Evolutionary conservation across 2,113 vertebrate genomes (phyloP).

Genomic region (Nematolebias whitei): DNA sequence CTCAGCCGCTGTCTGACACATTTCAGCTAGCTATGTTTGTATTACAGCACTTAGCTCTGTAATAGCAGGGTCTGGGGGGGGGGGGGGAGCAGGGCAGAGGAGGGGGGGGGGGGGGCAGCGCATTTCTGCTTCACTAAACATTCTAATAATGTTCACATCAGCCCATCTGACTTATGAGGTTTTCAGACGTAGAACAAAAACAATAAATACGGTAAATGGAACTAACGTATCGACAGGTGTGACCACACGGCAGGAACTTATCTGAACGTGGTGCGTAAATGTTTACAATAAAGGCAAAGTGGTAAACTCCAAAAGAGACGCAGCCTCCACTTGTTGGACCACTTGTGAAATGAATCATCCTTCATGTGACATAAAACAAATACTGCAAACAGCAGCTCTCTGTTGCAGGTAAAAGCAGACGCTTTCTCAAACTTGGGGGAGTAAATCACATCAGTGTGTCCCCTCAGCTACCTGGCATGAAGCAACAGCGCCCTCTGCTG

Average conservation of each 20-base stretch:
- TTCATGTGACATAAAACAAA: neutral
- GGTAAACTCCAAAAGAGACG: neutral
- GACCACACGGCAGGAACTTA: neutral
- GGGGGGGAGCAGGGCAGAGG: neutral
- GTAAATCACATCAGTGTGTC: neutral
- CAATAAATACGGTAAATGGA: neutral
- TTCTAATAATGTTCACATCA: conserved; percentile 76
- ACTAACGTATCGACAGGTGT: neutral
- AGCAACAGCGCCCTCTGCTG: conserved; percentile 64
- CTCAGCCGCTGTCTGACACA: conserved; percentile 76
- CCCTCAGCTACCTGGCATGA: neutral
- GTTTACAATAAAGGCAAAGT: neutral
- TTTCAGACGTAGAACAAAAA: conserved; percentile 45
- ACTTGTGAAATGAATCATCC: conserved; percentile 2
- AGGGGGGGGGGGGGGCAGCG: conserved; percentile 39
- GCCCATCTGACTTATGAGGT: conserved; percentile 60
- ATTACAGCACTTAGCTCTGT: conserved; percentile 79
- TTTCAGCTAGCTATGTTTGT: conserved; percentile 76
- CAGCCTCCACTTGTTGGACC: neutral
- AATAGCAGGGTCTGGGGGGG: conserved; percentile 71
- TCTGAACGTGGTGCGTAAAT: too few species aligned
- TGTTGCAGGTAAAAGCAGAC: neutral
- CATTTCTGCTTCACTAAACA: conserved; percentile 76
- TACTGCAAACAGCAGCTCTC: neutral
- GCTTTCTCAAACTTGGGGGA: neutral